Evolutionary conservation across 1,140 invertebrate species (phyloP), one percentile per base, ranked within the genome.

Genomic region (Whitmania pigra): DNA sequence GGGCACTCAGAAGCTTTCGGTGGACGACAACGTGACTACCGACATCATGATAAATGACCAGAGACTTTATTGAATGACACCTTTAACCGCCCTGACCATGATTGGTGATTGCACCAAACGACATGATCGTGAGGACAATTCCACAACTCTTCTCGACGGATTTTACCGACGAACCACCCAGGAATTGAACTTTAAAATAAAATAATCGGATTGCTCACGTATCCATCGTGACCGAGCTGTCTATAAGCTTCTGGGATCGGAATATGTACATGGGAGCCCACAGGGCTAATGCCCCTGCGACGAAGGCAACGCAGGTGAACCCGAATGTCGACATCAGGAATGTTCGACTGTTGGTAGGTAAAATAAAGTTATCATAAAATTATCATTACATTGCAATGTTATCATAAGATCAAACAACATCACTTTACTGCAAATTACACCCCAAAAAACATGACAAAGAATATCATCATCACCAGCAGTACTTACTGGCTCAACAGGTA

Each of bases 231-330:
- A 40, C 40, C 7, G 9, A 13, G 36, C 9, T 9, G 29, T 68
- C 22, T 18, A 53, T 17, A 11, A 70, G 31, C 20, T 40, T 36
- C 22, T 68, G 67, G 43, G 73, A 66, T 57, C 88, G 83, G 77
- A 85, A 84, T 75, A 98, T 89, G 81, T 90, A 96, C 74, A 85
- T 87, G 0, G 95, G 94, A 11, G 92, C 93, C 92, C 93, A 98
- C 89, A 94, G 96, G 3, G 93, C 88, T 67, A 99, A 83, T 0
- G 95, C 92, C 72, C 96, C 96, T 20, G 93, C 88, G 9, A 97
- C 93, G 81, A 99, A 99, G 2, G 95, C 89, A 13, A 97, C 94
- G 79, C 92, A 95, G 0, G 94, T 98, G 79, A 97, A 98, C 67
- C 93, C 95, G 22, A 88, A 82, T 7, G 94, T 94, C 9, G 93